These are phyloP conservation scores for Zeus faber DNA, from an alignment of 2,113 vertebrate genomes.

Conservation along the genomic window DNA sequence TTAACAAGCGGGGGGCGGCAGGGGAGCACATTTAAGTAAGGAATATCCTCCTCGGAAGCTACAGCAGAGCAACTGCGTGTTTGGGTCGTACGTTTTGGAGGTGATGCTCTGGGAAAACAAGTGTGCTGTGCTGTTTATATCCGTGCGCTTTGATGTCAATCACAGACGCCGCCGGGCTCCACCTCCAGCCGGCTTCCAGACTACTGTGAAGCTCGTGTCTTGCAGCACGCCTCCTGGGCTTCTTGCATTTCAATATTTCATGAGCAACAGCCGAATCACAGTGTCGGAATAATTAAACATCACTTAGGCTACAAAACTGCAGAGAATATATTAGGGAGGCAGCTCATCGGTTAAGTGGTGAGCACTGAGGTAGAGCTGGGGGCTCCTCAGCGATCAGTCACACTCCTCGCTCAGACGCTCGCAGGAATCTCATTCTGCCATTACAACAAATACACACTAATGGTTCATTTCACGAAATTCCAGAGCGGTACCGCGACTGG, in stretches of 20 bases:
- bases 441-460: slow-evolving; percentile 19
- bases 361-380: slow-evolving; percentile 16
- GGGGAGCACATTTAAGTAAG: slow-evolving; percentile 13
- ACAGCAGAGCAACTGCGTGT: too few relatives aligned
- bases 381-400: slow-evolving; percentile 42
- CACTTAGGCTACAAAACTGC: slow-evolving; percentile 51
- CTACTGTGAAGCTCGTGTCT: slow-evolving; percentile 25
- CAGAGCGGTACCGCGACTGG: slow-evolving; percentile 5
- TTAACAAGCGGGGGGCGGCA: slow-evolving; percentile 34
- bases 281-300: slow-evolving; percentile 60
- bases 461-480: slow-evolving; percentile 25
- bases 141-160: slow-evolving; percentile 29
- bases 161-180: slow-evolving; percentile 9
- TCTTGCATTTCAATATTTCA: slow-evolving; percentile 55
- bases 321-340: slow-evolving; percentile 44
- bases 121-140: too few relatives aligned
- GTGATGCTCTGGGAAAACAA: too few relatives aligned
- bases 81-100: too few relatives aligned
- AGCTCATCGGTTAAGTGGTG: slow-evolving; percentile 37
- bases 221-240: slow-evolving; percentile 21
- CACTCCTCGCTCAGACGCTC: slow-evolving; percentile 17
- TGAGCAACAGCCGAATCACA: slow-evolving; percentile 45
- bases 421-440: slow-evolving; percentile 36
- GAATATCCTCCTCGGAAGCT: background rate
- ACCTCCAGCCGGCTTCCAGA: slow-evolving; percentile 11